Evolutionary conservation across 2,113 vertebrate genomes (phyloP).

Genomic region (Peucedramus taeniatus): DNA sequence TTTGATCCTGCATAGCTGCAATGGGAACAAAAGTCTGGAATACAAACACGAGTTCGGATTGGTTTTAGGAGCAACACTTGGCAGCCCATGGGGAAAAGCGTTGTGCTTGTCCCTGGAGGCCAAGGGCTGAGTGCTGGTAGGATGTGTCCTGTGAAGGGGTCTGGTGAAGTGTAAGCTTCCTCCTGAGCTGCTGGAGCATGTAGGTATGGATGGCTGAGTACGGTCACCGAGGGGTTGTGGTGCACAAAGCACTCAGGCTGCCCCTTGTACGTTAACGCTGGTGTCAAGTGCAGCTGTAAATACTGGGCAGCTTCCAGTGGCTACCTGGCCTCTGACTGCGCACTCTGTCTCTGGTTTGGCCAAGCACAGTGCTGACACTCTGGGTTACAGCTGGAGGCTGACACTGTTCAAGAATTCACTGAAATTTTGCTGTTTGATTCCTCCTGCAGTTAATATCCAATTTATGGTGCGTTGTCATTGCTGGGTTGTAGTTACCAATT

Average conservation of each 20-base stretch:
- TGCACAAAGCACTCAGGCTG: neutral
- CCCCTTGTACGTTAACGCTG: neutral
- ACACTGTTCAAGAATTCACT: neutral
- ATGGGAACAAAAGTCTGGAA: neutral
- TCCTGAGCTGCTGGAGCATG: neutral
- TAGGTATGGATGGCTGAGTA: neutral
- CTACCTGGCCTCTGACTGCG: neutral
- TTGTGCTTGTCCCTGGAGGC: neutral
- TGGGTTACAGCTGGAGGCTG: neutral
- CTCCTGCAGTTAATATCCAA: neutral
- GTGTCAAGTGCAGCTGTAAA: neutral
- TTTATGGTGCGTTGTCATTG: neutral
- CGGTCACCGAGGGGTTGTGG: neutral
- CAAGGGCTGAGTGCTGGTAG: neutral
- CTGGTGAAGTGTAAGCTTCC: neutral
- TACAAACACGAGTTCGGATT: neutral
- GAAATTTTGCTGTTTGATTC: neutral
- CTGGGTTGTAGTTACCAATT: neutral
- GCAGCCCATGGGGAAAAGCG: neutral
- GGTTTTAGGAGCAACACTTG: neutral
- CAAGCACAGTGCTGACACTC: neutral
- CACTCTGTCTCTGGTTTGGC: neutral
- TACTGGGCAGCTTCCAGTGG: neutral
- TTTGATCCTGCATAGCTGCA: slow-evolving; percentile 10
- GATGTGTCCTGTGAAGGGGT: neutral